A percentile compares a stretch with the other conserved stretches of the same genome.
Evolutionary conservation across 2,888 invertebrate genomes (phyloP).

Genomic region (Digitonthophagus gazella): DNA sequence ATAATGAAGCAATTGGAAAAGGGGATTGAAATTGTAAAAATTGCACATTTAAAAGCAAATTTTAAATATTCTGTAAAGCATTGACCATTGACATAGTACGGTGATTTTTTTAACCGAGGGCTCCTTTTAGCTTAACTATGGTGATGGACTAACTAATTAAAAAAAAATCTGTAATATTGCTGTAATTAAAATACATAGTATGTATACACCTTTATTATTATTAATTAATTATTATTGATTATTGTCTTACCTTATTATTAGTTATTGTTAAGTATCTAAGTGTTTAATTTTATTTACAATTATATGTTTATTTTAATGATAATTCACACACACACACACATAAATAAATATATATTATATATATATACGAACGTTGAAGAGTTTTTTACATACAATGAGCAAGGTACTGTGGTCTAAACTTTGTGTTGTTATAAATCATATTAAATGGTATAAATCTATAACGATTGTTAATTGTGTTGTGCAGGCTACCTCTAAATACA

Average conservation of each 20-base stretch:
- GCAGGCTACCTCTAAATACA: slow-evolving; percentile 44
- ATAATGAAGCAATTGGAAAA: slow-evolving; percentile 1
- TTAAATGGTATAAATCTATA: slow-evolving; percentile 37
- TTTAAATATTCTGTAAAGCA: slow-evolving; percentile 25
- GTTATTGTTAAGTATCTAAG: slow-evolving; percentile 27
- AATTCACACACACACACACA: slow-evolving; percentile 34
- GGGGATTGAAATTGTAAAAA: slow-evolving; percentile 22
- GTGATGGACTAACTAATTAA: slow-evolving; percentile 49
- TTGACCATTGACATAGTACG: slow-evolving; percentile 18
- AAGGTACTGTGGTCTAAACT: slow-evolving; percentile 48
- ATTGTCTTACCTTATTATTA: slow-evolving; percentile 29
- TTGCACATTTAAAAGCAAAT: slow-evolving; percentile 32
- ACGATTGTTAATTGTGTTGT: slow-evolving; percentile 40
- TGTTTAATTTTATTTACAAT: slow-evolving; percentile 43
- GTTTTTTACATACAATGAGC: slow-evolving; percentile 41
- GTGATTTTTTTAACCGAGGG: slow-evolving; percentile 21
- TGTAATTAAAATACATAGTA: slow-evolving; percentile 43
- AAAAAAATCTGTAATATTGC: slow-evolving; percentile 43
- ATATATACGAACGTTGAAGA: slow-evolving; percentile 36
- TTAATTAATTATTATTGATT: slow-evolving; percentile 21
- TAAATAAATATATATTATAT: slow-evolving; percentile 24
- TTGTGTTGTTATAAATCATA: slow-evolving; percentile 42
- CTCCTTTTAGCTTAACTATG: slow-evolving; percentile 48
- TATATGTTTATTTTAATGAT: slow-evolving; percentile 40
- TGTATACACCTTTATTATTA: slow-evolving; percentile 33